A percentile compares a stretch with the other conserved stretches of the same genome.
phyloP scores from a whole-genome alignment of 2,888 invertebrate genomes.

The Folsomia candida region DNA sequence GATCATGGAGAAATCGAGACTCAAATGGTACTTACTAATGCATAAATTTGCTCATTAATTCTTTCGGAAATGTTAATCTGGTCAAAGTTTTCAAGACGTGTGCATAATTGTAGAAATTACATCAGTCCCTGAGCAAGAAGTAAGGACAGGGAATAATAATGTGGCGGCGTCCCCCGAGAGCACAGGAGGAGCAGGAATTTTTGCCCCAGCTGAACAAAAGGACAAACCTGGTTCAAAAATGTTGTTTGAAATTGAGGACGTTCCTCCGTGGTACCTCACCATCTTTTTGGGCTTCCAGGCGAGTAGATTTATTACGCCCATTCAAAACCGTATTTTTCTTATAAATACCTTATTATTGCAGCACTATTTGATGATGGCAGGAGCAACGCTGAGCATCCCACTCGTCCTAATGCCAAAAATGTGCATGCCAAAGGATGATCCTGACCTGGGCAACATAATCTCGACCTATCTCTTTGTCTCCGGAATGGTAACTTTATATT shows the following conservation, averaged over 20 bases:
- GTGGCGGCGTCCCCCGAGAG: no score
- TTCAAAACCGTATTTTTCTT: no score
- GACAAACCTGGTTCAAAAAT: conserved; percentile 1
- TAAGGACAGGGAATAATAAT: no score
- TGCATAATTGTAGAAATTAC: no score
- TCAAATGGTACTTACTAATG: no score
- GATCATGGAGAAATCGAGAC: not conserved
- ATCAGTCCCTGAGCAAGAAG: no score
- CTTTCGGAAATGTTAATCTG: no score
- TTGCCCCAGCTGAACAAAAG: not conserved
- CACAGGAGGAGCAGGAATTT: not conserved
- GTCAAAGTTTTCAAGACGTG: no score
- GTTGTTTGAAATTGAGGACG: conserved; percentile 71
- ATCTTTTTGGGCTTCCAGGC: conserved; percentile 75
- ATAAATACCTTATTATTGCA: conserved; percentile 53
- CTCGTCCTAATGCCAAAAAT: conserved; percentile 76
- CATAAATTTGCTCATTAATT: no score
- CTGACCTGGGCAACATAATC: conserved; percentile 70
- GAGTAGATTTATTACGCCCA: no score
- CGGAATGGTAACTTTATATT: no score
- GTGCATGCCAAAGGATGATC: conserved; percentile 73
- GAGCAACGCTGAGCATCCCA: conserved; percentile 77
- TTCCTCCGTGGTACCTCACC: conserved; percentile 80
- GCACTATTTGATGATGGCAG: conserved; percentile 81
- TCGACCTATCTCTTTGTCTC: conserved; percentile 80